Percentiles rank a stretch among this genome's conserved stretches.
These are phyloP conservation scores for Cheilosia variabilis DNA, from an alignment of 2,888 invertebrate genomes.

Conservation along the genomic window DNA sequence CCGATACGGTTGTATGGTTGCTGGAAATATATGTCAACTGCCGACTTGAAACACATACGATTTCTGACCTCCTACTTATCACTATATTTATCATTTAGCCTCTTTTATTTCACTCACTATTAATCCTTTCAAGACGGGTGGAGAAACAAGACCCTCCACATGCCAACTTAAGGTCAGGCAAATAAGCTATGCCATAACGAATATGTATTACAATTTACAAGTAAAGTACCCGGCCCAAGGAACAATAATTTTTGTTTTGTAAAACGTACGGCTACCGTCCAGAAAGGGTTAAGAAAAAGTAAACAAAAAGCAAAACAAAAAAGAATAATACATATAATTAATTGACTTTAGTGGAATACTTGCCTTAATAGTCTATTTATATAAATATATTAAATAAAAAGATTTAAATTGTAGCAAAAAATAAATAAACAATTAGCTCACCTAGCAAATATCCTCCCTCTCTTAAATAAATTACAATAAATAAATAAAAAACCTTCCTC, in stretches of 20 bases:
- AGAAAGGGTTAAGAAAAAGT: slow-evolving; percentile 64
- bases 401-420: slow-evolving; percentile 71
- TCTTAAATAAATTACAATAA: slow-evolving; percentile 68
- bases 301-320: slow-evolving; percentile 32
- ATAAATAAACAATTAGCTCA: slow-evolving; percentile 66
- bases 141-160: slow-evolving; percentile 36
- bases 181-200: slow-evolving; percentile 5
- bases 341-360: slow-evolving; percentile 77
- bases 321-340: slow-evolving; percentile 72
- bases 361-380: slow-evolving; percentile 77
- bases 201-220: slow-evolving; percentile 26
- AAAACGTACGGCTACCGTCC: slow-evolving; percentile 66
- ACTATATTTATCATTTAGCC: slow-evolving; percentile 10
- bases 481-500: slow-evolving; percentile 43
- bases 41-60: no score
- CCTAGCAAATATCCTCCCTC: slow-evolving; percentile 75
- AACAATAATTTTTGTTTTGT: slow-evolving; percentile 22
- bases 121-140: slow-evolving; percentile 74
- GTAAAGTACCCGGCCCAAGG: slow-evolving; percentile 40
- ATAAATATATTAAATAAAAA: slow-evolving; percentile 70
- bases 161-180: slow-evolving; percentile 47
- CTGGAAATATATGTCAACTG: no score
- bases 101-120: slow-evolving; percentile 33
- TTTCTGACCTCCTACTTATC: neutral
- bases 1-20: no score